These are phyloP conservation scores for Drosophila parthenogenetica DNA, from an alignment of 2,888 invertebrate genomes.

Conservation along the genomic window DNA sequence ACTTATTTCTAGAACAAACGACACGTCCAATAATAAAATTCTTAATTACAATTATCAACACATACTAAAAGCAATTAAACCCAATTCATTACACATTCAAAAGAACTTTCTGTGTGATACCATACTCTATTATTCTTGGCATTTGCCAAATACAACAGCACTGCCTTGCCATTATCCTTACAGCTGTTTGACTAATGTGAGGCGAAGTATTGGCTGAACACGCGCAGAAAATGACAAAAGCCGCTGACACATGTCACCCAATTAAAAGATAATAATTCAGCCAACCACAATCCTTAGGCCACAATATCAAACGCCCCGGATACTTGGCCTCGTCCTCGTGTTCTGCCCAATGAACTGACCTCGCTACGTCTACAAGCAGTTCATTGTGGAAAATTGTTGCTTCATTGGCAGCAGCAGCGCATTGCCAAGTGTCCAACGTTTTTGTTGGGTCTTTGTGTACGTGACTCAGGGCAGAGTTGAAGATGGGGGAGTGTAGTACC, in stretches of 20 bases:
- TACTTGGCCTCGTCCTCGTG: constrained; percentile 19
- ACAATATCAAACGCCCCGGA: constrained; percentile 1
- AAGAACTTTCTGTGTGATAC: neutral
- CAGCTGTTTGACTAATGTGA: constrained; percentile 1
- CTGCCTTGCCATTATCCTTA: constrained; percentile 2
- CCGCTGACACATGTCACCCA: constrained; percentile 75
- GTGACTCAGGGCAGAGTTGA: constrained; percentile 46
- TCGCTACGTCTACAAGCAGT: constrained; percentile 25
- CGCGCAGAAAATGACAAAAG: constrained; percentile 58
- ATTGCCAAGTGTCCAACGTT: constrained; percentile 40
- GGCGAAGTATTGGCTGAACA: constrained; percentile 13
- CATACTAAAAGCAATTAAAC: neutral
- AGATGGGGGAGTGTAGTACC: neutral
- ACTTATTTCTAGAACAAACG: too few species aligned
- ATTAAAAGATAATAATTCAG: constrained; percentile 76
- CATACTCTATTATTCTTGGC: constrained; percentile 29
- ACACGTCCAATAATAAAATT: too few species aligned
- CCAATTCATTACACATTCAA: constrained; percentile 1
- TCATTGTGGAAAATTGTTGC: constrained; percentile 64
- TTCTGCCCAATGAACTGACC: constrained; percentile 30
- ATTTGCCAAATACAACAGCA: constrained; percentile 10
- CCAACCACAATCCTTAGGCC: constrained; percentile 40
- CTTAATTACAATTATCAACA: neutral
- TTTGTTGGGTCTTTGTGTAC: constrained; percentile 51
- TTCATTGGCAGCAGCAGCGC: constrained; percentile 48